A percentile compares a stretch with the other conserved stretches of the same genome.
These are phyloP conservation scores for Galaxea fascicularis DNA, from an alignment of 92 coral and sea anemone genomes.

Conservation along the genomic window DNA sequence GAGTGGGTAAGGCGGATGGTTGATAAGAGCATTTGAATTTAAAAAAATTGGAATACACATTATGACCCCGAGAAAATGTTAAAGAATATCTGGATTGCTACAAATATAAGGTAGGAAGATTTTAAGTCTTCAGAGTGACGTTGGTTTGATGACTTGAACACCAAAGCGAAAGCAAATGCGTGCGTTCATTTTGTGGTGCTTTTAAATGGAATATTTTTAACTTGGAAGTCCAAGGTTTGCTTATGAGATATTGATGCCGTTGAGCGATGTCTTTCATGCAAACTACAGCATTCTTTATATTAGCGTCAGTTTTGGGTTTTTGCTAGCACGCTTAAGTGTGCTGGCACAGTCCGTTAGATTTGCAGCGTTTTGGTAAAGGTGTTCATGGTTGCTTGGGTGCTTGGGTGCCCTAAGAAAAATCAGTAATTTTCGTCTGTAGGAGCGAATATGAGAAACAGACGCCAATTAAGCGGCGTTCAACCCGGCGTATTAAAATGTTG, in stretches of 20 bases:
- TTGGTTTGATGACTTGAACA: background rate
- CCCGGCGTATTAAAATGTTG: background rate
- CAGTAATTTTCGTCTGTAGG: background rate
- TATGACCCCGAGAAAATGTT: background rate
- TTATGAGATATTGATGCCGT: too few species aligned
- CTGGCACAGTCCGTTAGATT: background rate
- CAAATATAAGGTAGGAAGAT: background rate
- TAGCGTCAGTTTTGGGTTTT: background rate
- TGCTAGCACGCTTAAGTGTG: background rate
- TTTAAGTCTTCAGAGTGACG: background rate
- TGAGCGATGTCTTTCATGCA: background rate
- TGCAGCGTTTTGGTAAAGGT: background rate
- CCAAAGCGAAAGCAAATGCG: background rate
- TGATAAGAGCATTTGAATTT: slow-evolving; percentile 4
- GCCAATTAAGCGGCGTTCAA: background rate
- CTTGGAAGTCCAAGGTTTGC: background rate
- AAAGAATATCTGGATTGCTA: background rate
- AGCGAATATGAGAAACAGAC: too few species aligned
- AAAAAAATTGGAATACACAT: background rate
- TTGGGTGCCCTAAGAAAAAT: background rate
- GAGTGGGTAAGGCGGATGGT: slow-evolving; percentile 16
- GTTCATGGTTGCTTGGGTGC: background rate
- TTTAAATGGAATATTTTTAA: background rate
- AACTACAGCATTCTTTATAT: background rate
- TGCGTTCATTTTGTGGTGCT: background rate